Percentiles rank a stretch among this genome's conserved stretches.
These are phyloP conservation scores for Champsocephalus gunnari DNA, from an alignment of 2,797 vertebrate genomes.

Conservation along the genomic window DNA sequence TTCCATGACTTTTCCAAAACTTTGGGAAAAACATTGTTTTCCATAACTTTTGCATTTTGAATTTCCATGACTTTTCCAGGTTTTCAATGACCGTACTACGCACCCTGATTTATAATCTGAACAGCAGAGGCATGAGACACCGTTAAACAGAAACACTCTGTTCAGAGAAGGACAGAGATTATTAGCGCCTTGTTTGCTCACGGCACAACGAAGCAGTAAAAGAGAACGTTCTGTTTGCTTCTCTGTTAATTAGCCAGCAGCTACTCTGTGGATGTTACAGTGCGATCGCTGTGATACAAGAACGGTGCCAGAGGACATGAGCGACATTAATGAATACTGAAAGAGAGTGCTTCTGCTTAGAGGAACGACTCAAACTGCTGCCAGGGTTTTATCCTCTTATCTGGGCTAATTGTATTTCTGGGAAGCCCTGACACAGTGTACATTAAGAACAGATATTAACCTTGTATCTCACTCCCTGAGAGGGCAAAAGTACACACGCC, in stretches of 20 bases:
- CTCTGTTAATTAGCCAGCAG: background rate
- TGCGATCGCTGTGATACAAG: background rate
- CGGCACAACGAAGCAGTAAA: background rate
- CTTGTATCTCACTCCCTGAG: background rate
- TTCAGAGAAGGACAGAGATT: conserved; percentile 17
- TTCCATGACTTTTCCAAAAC: too few species aligned
- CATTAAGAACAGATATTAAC: conserved; percentile 15
- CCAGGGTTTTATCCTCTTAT: conserved; percentile 23
- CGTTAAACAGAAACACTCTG: conserved; percentile 18
- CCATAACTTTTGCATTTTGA: too few species aligned
- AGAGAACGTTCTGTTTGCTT: background rate
- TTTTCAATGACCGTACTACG: too few species aligned
- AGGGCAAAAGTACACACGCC: too few species aligned
- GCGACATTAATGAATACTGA: background rate
- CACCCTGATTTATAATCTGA: background rate
- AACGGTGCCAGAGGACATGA: conserved; percentile 8
- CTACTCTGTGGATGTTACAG: background rate
- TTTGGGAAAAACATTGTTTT: too few species aligned
- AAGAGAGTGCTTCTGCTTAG: background rate
- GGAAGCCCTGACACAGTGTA: background rate
- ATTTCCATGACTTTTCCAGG: too few species aligned
- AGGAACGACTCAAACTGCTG: background rate
- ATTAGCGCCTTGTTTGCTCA: conserved; percentile 19
- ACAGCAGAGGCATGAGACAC: conserved; percentile 17
- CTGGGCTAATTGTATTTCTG: background rate